Percentiles rank a stretch among this genome's conserved stretches.
Evolutionary conservation across 1,140 invertebrate genomes (phyloP).

Genomic region (Drosophila mauritiana): DNA sequence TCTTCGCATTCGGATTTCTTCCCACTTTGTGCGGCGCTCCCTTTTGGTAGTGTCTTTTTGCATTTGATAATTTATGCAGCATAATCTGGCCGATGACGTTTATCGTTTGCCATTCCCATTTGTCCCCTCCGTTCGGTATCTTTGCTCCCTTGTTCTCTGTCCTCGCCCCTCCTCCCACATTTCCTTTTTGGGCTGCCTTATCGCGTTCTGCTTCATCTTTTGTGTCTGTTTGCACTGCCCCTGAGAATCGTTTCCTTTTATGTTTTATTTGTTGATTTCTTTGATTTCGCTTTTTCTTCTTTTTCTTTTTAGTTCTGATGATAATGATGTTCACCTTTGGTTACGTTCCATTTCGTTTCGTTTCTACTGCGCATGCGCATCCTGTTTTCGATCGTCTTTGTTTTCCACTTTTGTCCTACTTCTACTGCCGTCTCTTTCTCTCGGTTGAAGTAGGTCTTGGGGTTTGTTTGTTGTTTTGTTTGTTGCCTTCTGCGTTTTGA

Average conservation of each 20-base stretch:
- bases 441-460: slow-evolving; percentile 52
- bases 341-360: slow-evolving; percentile 51
- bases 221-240: slow-evolving; percentile 48
- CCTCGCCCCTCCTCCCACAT: slow-evolving; percentile 3
- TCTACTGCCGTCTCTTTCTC: slow-evolving; percentile 20
- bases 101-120: slow-evolving; percentile 70
- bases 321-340: slow-evolving; percentile 76
- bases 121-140: slow-evolving; percentile 19
- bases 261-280: slow-evolving; percentile 79
- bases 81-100: slow-evolving; percentile 79
- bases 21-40: slow-evolving; percentile 48
- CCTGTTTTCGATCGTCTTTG: slow-evolving; percentile 69
- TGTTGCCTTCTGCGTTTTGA: slow-evolving; percentile 21
- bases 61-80: slow-evolving; percentile 81
- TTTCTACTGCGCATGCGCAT: slow-evolving; percentile 71
- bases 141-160: slow-evolving; percentile 20
- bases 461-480: slow-evolving; percentile 30
- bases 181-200: slow-evolving; percentile 57
- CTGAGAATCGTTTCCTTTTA: slow-evolving; percentile 75
- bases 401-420: slow-evolving; percentile 58
- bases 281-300: slow-evolving; percentile 75
- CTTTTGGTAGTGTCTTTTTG: slow-evolving; percentile 70
- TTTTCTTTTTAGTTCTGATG: slow-evolving; percentile 27
- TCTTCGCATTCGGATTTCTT: slow-evolving; percentile 14
- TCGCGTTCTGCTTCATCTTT: slow-evolving; percentile 63